A percentile compares a stretch with the other conserved stretches of the same genome.
phyloP scores from a whole-genome alignment of 2,113 vertebrate genomes.

The Platichthys stellatus region DNA sequence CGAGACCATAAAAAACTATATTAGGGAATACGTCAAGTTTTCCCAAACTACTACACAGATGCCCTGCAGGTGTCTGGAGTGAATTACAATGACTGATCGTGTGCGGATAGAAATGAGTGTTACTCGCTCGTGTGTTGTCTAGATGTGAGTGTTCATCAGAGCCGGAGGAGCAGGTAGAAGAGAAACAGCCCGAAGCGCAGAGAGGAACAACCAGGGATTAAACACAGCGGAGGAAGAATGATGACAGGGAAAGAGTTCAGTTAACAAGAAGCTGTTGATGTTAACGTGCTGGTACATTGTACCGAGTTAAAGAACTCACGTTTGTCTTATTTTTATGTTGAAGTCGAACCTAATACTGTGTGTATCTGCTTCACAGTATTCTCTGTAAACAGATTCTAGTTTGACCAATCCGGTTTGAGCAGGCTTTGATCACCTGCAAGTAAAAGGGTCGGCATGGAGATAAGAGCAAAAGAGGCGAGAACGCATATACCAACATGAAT shows the following conservation, averaged over 20 bases:
- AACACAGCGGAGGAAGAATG: conserved; percentile 23
- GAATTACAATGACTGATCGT: conserved; percentile 38
- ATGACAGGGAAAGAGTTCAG: conserved; percentile 12
- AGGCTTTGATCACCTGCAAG: no score
- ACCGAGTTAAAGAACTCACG: no score
- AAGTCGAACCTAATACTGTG: no score
- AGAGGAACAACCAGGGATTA: conserved; percentile 4
- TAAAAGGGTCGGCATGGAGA: no score
- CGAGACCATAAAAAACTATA: background rate
- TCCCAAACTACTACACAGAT: background rate
- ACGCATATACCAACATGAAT: no score
- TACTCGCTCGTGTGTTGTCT: conserved; percentile 5
- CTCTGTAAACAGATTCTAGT: no score
- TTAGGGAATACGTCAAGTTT: background rate
- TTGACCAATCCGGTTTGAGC: no score
- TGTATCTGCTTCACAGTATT: no score
- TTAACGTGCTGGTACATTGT: no score
- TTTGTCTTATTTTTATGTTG: background rate
- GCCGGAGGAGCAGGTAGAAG: background rate
- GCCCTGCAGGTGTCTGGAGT: conserved; percentile 24
- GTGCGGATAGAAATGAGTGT: conserved; percentile 22
- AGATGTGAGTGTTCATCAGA: conserved; percentile 33
- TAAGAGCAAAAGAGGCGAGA: no score
- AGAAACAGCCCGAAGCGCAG: conserved; percentile 14
- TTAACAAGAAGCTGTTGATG: conserved; percentile 38